Conservation (phyloP, 2,113 vertebrate genomes). For the Triplophysa rosa region DNA sequence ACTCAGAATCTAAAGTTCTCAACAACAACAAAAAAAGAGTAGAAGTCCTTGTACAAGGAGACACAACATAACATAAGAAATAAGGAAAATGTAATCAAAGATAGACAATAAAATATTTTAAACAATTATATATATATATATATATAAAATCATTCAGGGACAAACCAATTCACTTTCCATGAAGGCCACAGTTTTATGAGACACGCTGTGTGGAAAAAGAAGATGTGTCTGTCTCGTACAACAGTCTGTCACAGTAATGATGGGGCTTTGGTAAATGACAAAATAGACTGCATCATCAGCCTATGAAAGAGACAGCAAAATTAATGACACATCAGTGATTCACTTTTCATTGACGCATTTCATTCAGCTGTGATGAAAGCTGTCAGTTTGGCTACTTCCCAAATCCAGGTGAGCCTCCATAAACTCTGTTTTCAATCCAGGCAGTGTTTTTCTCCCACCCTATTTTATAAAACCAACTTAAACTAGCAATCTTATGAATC, state of each 20-base stretch:
- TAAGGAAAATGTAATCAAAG: no score
- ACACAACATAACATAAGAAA: no score
- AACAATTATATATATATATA: no score
- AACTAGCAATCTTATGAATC: not conserved
- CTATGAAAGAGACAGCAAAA: not conserved
- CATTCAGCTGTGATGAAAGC: not conserved
- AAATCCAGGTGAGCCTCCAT: constrained; percentile 18
- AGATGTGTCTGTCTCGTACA: not conserved
- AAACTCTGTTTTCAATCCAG: not conserved
- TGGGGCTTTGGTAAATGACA: not conserved
- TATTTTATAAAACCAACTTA: not conserved
- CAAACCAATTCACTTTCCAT: not conserved
- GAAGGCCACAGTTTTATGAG: not conserved
- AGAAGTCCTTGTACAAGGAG: no score
- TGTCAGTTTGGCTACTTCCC: not conserved
- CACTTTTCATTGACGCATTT: constrained; percentile 31
- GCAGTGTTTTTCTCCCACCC: not conserved
- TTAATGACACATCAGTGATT: constrained; percentile 12
- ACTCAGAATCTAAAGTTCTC: no score
- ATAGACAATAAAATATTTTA: no score
- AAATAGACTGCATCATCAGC: not conserved
- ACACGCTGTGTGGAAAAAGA: not conserved
- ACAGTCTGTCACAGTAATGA: not conserved
- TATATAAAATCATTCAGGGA: no score
- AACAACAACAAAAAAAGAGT: no score